Base-by-base conservation (phyloP, 2,113 vertebrate genomes). In the Psettodes erumei region DNA sequence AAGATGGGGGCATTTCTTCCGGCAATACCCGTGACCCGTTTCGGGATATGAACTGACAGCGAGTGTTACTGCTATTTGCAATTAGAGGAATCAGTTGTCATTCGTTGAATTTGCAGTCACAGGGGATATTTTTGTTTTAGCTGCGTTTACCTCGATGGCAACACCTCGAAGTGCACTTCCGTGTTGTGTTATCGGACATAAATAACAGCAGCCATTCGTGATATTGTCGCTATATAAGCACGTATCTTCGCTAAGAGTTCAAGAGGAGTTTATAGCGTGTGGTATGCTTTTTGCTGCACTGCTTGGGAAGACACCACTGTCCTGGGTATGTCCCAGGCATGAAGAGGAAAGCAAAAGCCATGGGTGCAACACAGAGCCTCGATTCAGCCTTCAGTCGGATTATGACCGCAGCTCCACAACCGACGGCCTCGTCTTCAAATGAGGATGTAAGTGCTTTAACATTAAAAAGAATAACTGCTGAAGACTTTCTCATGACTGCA, bases 351-450 rank as follows among this genome's bases (percentile, higher is more conserved):
- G 47, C 56, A 0, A 19, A 12, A 15, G 30, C 32, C 12, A 90
- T 88, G 86, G 88, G 80, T 59, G 12, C 71, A 25, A 15, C 55
- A 15, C 69, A 48, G 0, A 86, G 79, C 81, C 23, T 23, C 0
- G 69, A 13, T 11, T 8, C 50, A n/a, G 6, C 1, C 38, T 13
- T 43, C 2, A 33, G 1, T 2, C 21, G 15, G 2, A 27, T 0
- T 0, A 25, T 0, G 16, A 40, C 47, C 37, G 0, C 50, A 7
- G 45, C 45, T 21, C 7, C 35, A 15, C 32, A 6, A 6, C 0
- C 38, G 28, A 9, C 47, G 6, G 3, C 18, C 3, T 45, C 35
- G 6, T 4, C 15, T 10, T 32, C 33, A 7, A 8, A 59, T 11
- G 60, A 19, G 8, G 2, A 59, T 9, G 79, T 77, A 47, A 74